These are phyloP conservation scores for Lasiurus borealis DNA, from an alignment of 2,113 vertebrate genomes.

Conservation along the genomic window DNA sequence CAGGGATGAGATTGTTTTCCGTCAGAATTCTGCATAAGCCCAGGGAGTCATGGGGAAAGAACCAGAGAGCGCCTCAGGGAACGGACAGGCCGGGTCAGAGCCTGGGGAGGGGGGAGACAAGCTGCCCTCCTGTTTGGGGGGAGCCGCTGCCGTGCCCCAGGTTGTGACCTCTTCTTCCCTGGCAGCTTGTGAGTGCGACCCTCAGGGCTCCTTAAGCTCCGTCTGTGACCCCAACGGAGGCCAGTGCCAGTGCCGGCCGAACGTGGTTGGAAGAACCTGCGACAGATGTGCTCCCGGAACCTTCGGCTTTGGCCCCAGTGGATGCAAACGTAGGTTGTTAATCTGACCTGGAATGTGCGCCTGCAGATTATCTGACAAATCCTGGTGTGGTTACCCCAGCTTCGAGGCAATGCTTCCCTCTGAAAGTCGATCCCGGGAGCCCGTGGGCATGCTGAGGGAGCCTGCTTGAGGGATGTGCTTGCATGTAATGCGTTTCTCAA, in stretches of 20 bases:
- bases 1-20: not conserved
- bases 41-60: too few relatives aligned
- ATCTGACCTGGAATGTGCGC: not conserved
- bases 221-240: conserved; percentile 95
- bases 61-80: rapidly evolving
- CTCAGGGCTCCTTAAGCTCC: conserved; percentile 95
- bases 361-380: not conserved
- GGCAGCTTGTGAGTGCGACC: conserved; percentile 96
- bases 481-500: not conserved
- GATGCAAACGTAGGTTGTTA: conserved; percentile 94
- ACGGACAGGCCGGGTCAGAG: not conserved
- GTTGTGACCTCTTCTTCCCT: not conserved
- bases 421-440: rapidly evolving
- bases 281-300: conserved; percentile 93
- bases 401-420: rapidly evolving
- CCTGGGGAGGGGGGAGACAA: not conserved
- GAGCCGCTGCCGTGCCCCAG: rapidly evolving
- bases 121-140: not conserved
- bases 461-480: not conserved
- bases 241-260: conserved; percentile 95
- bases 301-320: conserved; percentile 94
- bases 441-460: rapidly evolving
- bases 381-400: not conserved
- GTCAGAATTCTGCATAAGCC: not conserved
- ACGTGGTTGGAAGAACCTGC: conserved; percentile 94